Evolutionary conservation across 2,888 invertebrate genomes (phyloP), one percentile per base, ranked within the genome.

Genomic region (Trimorus sp.): DNA sequence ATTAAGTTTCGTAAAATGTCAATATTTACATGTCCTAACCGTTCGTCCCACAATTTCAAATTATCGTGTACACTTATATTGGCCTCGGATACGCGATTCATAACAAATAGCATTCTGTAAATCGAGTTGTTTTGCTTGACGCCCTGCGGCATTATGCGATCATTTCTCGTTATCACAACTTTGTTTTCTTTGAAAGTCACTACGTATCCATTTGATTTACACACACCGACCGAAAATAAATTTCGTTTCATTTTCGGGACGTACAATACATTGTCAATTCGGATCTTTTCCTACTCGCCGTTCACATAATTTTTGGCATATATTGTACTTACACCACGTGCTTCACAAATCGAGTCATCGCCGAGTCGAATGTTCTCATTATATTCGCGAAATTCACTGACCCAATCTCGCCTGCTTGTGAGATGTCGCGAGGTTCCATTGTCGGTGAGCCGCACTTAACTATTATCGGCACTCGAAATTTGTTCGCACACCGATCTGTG

Each of bases 41-140:
- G 14, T 15, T 84, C 75, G 42, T 86, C 84, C 85, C 86, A 85
- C n/a, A 42, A 42, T 16, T 80, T 73, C 11, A 83, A 45, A 37
- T 59, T 59, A n/a, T 38, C 6, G 38, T 8, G 38, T 38, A 38
- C n/a, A 38, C 38, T 38, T 9, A 40, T 7, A 40, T 40, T 40
- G 11, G 7, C 1, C 11, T 40, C 7, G 8, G 40, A 11, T 40
- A 11, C 14, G 45, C 60, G 12, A 11, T 1, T 11, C 66, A 71
- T 7, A 76, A 48, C 14, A 58, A 83, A 83, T 3, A 78, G 42
- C 83, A 85, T 40, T 9, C 40, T 2, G 11, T 40, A 40, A 1
- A 40, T 40, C 7, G 8, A 2, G 7, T 40, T 40, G 40, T 40
- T 40, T 40, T 40, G 40, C 7, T 1, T 40, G 7, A 9, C 1